These are phyloP conservation scores for Scaptomyza polygonia DNA, from an alignment of 2,888 invertebrate species.

Conservation along the genomic window DNA sequence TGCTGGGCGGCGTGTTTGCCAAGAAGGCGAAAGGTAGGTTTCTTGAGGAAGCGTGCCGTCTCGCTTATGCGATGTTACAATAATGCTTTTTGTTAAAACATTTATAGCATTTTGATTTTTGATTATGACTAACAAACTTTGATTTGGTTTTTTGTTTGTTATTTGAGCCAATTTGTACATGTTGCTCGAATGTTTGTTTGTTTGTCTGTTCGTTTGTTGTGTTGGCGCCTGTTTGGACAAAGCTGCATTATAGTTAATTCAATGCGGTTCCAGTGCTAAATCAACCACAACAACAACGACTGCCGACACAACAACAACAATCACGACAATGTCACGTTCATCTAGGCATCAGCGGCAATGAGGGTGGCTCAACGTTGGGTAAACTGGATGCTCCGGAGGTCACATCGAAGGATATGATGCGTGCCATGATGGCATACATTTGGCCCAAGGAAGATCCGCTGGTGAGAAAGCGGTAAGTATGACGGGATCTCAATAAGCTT, in stretches of 20 bases:
- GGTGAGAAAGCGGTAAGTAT: constrained; percentile 78
- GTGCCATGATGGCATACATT: constrained; percentile 94
- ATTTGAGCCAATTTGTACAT: constrained; percentile 36
- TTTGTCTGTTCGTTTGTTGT: constrained; percentile 82
- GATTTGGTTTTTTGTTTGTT: constrained; percentile 16
- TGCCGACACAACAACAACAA: constrained; percentile 68
- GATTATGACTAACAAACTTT: constrained; percentile 50
- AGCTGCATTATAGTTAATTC: constrained; percentile 83
- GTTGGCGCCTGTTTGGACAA: constrained; percentile 83
- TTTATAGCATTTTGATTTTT: constrained; percentile 19
- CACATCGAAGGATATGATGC: constrained; percentile 91
- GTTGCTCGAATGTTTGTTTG: constrained; percentile 54
- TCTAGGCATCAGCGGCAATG: constrained; percentile 90
- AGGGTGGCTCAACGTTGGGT: constrained; percentile 86
- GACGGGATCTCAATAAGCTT: background rate
- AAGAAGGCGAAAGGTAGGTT: constrained; percentile 81
- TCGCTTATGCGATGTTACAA: background rate
- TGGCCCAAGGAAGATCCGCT: constrained; percentile 93
- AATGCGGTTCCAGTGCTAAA: constrained; percentile 80
- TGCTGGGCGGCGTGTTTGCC: constrained; percentile 83
- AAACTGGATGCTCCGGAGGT: constrained; percentile 87
- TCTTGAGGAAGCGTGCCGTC: background rate
- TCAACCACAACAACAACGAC: constrained; percentile 45
- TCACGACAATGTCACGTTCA: constrained; percentile 93
- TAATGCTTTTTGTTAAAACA: constrained; percentile 14